Percentiles rank a stretch among this genome's conserved stretches.
Conservation (phyloP, 2,797 vertebrate genomes). For the Hippoglossus hippoglossus region DNA sequence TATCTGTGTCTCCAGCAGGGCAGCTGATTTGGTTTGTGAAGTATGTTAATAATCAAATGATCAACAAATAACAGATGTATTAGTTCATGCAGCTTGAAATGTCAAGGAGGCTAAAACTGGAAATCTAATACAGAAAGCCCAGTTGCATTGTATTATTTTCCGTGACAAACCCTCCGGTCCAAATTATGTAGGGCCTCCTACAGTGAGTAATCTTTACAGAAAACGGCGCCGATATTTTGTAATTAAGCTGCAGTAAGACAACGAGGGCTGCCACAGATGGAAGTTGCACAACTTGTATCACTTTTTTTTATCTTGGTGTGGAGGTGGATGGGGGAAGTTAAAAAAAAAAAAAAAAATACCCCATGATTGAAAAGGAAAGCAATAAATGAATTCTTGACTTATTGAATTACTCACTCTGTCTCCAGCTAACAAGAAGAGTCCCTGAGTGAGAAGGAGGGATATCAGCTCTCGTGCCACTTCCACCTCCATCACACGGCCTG, state of each 20-base stretch:
- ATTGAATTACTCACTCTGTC: constrained; percentile 86
- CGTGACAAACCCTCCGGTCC: constrained; percentile 87
- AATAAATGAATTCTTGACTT: constrained; percentile 87
- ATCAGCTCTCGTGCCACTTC: constrained; percentile 72
- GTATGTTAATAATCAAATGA: constrained; percentile 93
- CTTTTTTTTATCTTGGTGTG: constrained; percentile 66
- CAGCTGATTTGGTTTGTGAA: constrained; percentile 89
- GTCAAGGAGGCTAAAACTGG: constrained; percentile 89
- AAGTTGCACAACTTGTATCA: constrained; percentile 80
- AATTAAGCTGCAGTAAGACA: constrained; percentile 85
- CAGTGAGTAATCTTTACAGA: constrained; percentile 89
- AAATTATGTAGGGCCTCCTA: constrained; percentile 88
- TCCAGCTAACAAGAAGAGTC: constrained; percentile 80
- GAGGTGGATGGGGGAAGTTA: constrained; percentile 71
- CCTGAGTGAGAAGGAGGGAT: constrained; percentile 80
- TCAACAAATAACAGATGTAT: constrained; percentile 92
- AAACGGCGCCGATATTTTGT: constrained; percentile 86
- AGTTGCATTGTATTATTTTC: constrained; percentile 89
- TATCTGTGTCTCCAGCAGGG: constrained; percentile 84
- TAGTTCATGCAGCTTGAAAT: constrained; percentile 91
- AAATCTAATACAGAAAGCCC: constrained; percentile 90
- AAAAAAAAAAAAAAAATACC: constrained; percentile 58
- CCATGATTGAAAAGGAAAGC: constrained; percentile 86
- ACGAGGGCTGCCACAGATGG: constrained; percentile 73
- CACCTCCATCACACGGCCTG: constrained; percentile 73